phyloP scores from a whole-genome alignment of 2,113 vertebrate species.

The Mirza zaza region DNA sequence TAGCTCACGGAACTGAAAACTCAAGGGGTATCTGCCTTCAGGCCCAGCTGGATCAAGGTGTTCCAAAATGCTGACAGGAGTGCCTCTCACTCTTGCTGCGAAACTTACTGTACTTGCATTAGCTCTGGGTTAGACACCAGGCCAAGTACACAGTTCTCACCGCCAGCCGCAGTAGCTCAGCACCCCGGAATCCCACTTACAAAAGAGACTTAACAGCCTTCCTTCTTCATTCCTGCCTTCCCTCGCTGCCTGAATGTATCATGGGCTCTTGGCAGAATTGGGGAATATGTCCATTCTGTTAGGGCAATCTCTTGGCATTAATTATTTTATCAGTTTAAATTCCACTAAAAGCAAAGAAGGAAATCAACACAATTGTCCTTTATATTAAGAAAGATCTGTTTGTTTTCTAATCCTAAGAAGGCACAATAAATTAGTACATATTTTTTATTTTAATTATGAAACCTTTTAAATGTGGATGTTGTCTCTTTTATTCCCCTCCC shows the following conservation, averaged over 20 bases:
- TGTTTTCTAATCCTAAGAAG: not conserved
- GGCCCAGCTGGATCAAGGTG: not conserved
- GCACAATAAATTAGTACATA: fast-evolving
- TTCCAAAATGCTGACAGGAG: not conserved
- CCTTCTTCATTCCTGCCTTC: fast-evolving
- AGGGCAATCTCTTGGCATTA: not conserved
- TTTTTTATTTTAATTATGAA: not conserved
- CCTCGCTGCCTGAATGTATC: not conserved
- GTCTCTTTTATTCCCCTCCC: not conserved
- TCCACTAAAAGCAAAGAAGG: not conserved
- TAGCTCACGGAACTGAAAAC: not conserved
- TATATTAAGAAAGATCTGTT: not conserved
- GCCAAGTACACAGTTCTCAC: no score
- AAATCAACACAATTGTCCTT: not conserved
- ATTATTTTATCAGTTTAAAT: not conserved
- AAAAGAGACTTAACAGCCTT: fast-evolving
- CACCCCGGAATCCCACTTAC: no score
- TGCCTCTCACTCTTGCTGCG: not conserved
- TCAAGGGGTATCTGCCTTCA: not conserved
- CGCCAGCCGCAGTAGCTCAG: not conserved
- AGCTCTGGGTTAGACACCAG: no score
- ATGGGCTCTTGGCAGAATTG: not conserved
- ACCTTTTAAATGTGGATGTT: not conserved
- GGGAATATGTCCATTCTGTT: not conserved
- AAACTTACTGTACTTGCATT: not conserved